Base-by-base conservation (phyloP, 1,140 invertebrate species). In the Sycophila sp. region DNA sequence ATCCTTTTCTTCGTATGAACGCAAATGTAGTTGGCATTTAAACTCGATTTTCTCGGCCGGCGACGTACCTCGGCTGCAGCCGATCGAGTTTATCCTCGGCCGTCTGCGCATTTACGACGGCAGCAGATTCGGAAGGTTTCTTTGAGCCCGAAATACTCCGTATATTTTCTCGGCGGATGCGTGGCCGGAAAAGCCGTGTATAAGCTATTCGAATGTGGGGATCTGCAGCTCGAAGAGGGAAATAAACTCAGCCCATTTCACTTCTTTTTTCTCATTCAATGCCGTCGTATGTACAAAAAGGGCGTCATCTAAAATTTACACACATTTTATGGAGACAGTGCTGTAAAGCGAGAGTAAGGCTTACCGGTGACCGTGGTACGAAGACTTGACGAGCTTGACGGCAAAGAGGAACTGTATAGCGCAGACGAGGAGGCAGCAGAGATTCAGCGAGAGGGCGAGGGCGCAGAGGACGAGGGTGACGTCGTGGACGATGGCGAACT, bases 341-440 rank as follows among this genome's bases (percentile, higher is more conserved):
- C 5, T 6, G 34, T 36, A 45, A n/a, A 45, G n/a, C n/a, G 15
- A 49, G 24, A 5, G 13, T 13, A 13, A 51, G 45, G 71, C 73
- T 85, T 74, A 86, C 85, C 83, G 76, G 65, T 85, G 77, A 73
- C 80, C 84, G 66, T 85, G 84, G 72, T 86, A 86, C 28, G 84
- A 91, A 32, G 93, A 92, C 76, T 94, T 92, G 71, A 95, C 91
- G 77, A 98, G 89, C 87, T 96, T 97, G 64, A 96, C 93, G 26
- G 94, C 93, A 83, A 97, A 97, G 75, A 97, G 90, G 87, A 96
- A 96, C 87, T 98, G 96, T 77, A 96, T 95, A 71, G 94, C 93
- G 88, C 95, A 98, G 66, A 98, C 94, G 70, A 98, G 90, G 40
- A 97, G 88, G 81, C 95, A 97, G 86, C 94, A 96, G 17, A 97